Evolutionary conservation across 2,797 vertebrate species (phyloP).

Genomic region (Gouania willdenowi): DNA sequence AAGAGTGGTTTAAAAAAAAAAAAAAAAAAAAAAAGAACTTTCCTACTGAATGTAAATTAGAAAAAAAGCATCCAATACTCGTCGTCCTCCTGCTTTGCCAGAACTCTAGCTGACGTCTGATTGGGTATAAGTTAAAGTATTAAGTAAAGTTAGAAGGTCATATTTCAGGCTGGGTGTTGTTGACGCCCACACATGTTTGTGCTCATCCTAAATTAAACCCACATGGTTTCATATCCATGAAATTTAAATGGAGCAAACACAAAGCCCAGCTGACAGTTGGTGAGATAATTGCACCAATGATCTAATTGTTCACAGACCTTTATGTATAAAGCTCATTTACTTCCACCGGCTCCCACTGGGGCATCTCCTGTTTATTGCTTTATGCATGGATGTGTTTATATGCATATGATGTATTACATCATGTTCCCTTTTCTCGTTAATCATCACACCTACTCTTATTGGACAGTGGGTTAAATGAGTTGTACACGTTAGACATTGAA

Average conservation of each 20-base stretch:
- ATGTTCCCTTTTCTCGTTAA: conserved; percentile 4
- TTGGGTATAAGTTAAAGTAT: too few relatives aligned
- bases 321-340: conserved; percentile 55
- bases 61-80: too few relatives aligned
- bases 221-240: conserved; percentile 4
- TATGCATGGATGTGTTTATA: neutral
- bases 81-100: too few relatives aligned
- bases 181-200: conserved; percentile 1
- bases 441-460: too few relatives aligned
- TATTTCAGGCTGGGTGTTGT: neutral
- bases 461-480: neutral
- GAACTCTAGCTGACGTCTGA: too few relatives aligned
- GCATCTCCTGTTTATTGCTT: conserved; percentile 43
- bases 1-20: too few relatives aligned
- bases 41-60: too few relatives aligned
- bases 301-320: conserved; percentile 58
- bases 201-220: conserved; percentile 14
- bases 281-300: conserved; percentile 55
- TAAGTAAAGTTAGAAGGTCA: too few relatives aligned
- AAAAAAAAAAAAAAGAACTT: too few relatives aligned
- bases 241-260: conserved; percentile 8
- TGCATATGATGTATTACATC: neutral
- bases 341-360: conserved; percentile 46
- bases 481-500: neutral
- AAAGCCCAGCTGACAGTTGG: conserved; percentile 41